Conservation (phyloP, 2,888 invertebrate species). For the Ferdinandea cuprea region DNA sequence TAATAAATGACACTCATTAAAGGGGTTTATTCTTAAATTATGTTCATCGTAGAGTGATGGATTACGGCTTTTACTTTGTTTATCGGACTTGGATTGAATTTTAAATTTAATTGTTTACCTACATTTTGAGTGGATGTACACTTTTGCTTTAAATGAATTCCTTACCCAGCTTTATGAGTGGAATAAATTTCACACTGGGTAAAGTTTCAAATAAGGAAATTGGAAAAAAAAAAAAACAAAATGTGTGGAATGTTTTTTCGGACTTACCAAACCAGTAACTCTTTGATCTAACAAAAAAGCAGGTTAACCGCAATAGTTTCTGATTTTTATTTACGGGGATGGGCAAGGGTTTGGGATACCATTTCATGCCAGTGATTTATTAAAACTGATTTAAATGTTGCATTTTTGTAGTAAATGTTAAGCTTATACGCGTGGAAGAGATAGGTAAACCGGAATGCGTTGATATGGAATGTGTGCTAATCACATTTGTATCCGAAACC, state of each 20-base stretch:
- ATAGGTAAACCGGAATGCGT: too few species aligned
- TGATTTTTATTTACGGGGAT: background rate
- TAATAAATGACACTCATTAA: constrained; percentile 41
- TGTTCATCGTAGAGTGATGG: constrained; percentile 48
- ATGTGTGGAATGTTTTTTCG: background rate
- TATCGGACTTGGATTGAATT: background rate
- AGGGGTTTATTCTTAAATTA: constrained; percentile 42
- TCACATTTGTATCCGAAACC: too few species aligned
- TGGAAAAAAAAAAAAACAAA: background rate
- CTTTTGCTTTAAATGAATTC: background rate
- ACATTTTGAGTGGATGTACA: background rate
- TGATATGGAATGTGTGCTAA: too few species aligned
- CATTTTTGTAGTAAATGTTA: too few species aligned
- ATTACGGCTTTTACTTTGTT: constrained; percentile 1
- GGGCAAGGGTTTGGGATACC: too few species aligned
- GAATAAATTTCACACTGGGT: too few species aligned
- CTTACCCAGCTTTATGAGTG: background rate
- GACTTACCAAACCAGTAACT: background rate
- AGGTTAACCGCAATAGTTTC: background rate
- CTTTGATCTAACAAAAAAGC: background rate
- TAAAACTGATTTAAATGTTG: too few species aligned
- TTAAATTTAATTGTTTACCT: constrained; percentile 5
- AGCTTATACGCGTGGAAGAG: too few species aligned
- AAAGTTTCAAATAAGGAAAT: too few species aligned
- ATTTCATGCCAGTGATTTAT: too few species aligned